Percentiles rank a stretch among this genome's conserved stretches.
These are phyloP conservation scores for Amphipyra berbera DNA, from an alignment of 2,888 invertebrate genomes.

Conservation along the genomic window DNA sequence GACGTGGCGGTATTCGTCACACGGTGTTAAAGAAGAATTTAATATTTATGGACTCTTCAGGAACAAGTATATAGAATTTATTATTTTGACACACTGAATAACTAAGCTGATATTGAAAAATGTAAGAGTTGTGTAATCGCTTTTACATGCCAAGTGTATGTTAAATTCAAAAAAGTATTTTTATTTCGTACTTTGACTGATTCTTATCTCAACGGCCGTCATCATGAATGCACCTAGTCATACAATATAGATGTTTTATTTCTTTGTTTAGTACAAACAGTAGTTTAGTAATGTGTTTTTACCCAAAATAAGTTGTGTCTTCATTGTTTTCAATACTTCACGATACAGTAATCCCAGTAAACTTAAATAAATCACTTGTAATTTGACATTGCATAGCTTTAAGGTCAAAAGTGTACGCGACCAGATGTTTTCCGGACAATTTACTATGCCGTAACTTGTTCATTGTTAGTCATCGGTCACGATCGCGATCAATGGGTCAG, in stretches of 20 bases:
- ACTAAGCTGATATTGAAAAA: no score
- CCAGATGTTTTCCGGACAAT: slow-evolving; percentile 75
- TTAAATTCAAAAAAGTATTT: no score
- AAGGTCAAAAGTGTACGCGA: slow-evolving; percentile 70
- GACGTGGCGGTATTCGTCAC: slow-evolving; percentile 8
- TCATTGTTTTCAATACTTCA: not conserved
- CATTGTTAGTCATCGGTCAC: slow-evolving; percentile 80
- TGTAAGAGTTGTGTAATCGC: no score
- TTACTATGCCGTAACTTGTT: slow-evolving; percentile 69
- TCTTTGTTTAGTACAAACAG: no score
- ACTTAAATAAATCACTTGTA: slow-evolving; percentile 39
- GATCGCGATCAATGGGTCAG: slow-evolving; percentile 79
- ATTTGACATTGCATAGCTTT: slow-evolving; percentile 57
- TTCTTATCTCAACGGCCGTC: no score
- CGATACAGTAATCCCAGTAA: slow-evolving; percentile 4
- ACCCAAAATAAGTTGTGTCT: no score
- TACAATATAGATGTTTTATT: no score
- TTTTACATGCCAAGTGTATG: no score
- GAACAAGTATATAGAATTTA: not conserved
- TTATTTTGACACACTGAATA: no score
- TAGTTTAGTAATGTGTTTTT: no score
- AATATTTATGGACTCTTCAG: not conserved
- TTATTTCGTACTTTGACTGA: no score
- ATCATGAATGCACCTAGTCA: no score
- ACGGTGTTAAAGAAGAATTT: slow-evolving; percentile 17